Conservation (phyloP, 92 coral and sea anemone genomes). For the Epizoanthus rinbou region DNA sequence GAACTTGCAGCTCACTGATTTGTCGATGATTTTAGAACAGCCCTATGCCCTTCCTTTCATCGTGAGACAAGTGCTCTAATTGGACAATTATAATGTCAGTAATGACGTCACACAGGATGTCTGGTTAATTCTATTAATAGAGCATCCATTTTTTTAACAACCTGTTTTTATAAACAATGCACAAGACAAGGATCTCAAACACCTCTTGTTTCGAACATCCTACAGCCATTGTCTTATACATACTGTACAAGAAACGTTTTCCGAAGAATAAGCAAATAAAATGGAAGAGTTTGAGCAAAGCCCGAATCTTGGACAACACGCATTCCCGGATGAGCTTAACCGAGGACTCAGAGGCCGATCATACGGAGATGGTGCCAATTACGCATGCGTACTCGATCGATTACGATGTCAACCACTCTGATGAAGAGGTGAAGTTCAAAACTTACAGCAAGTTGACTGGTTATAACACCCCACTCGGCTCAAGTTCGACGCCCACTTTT, state of each 20-base stretch:
- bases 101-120: too few relatives aligned
- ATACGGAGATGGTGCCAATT: not conserved
- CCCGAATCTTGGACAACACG: not conserved
- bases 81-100: too few relatives aligned
- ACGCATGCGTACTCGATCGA: not conserved
- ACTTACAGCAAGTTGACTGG: not conserved
- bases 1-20: too few relatives aligned
- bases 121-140: too few relatives aligned
- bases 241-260: not conserved
- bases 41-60: too few relatives aligned
- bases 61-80: too few relatives aligned
- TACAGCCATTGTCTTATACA: not conserved
- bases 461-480: not conserved
- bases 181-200: not conserved
- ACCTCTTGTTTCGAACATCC: not conserved
- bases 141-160: too few relatives aligned
- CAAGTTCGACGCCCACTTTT: not conserved
- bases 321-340: not conserved
- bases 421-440: not conserved
- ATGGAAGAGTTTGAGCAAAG: slow-evolving; percentile 1
- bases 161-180: too few relatives aligned
- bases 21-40: too few relatives aligned
- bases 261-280: not conserved
- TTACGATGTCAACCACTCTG: not conserved
- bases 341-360: not conserved